Conservation (phyloP, 1,140 invertebrate genomes). For the Tenebrio molitor region DNA sequence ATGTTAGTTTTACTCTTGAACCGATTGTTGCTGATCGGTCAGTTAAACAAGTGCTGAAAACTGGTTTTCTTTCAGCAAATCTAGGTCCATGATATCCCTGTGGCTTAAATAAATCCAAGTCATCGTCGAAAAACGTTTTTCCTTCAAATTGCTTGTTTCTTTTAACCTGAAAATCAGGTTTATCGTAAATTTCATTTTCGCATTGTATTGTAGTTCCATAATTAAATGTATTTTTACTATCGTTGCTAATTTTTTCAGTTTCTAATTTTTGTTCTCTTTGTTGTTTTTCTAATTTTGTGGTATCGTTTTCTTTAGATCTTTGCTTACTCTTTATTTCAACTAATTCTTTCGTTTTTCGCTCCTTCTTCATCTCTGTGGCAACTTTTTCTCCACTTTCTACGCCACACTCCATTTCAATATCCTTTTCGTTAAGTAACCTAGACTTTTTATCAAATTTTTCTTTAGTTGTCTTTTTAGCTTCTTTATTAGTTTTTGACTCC, state of each 20-base stretch:
- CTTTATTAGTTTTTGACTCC: conserved; percentile 55
- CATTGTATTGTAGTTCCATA: not conserved
- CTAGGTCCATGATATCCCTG: conserved; percentile 53
- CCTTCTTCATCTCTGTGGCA: too few species aligned
- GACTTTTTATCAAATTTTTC: conserved; percentile 53
- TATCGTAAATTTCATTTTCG: conserved; percentile 32
- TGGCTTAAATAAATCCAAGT: conserved; percentile 55
- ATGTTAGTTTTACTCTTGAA: conserved; percentile 83
- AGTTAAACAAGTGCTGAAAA: conserved; percentile 85
- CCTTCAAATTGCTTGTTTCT: conserved; percentile 38
- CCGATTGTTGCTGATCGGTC: conserved; percentile 82
- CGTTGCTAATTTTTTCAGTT: too few species aligned
- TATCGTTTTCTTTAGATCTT: too few species aligned
- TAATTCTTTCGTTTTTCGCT: conserved; percentile 48
- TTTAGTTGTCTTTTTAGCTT: conserved; percentile 48
- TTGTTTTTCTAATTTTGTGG: too few species aligned
- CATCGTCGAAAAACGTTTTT: conserved; percentile 39
- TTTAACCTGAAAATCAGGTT: conserved; percentile 12
- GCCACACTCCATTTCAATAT: too few species aligned
- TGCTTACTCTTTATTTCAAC: too few species aligned
- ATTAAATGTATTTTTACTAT: not conserved
- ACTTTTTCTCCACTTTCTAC: too few species aligned
- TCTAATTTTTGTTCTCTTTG: conserved; percentile 32
- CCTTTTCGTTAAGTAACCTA: too few species aligned
- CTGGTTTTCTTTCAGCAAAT: conserved; percentile 73